These are phyloP conservation scores for Oligia latruncula DNA, from an alignment of 2,888 invertebrate genomes.

Conservation along the genomic window DNA sequence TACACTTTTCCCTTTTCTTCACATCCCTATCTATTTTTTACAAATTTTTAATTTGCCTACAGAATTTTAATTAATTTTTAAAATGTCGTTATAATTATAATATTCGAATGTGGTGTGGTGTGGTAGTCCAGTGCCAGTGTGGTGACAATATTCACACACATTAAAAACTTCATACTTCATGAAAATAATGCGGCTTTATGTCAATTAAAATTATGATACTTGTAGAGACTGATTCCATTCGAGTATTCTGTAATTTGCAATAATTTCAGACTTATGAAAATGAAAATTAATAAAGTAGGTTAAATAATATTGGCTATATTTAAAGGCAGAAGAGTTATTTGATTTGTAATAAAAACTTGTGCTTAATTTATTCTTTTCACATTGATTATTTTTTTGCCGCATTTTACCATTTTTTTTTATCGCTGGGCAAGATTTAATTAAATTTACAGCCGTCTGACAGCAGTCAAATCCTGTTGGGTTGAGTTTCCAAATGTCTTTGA, in stretches of 20 bases:
- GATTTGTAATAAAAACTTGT: background rate
- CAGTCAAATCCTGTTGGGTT: conserved; percentile 11
- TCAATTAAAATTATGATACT: conserved; percentile 1
- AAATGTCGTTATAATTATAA: background rate
- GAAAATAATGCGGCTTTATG: background rate
- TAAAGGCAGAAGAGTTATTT: background rate
- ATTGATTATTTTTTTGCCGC: background rate
- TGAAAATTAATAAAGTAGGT: background rate
- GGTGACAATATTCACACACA: background rate
- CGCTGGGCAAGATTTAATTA: conserved; percentile 14
- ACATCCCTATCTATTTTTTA: background rate
- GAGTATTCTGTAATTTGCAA: background rate
- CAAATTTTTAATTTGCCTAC: background rate
- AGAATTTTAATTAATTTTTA: background rate
- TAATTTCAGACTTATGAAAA: background rate
- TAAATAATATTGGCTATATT: background rate
- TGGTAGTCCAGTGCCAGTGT: background rate
- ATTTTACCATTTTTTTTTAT: conserved; percentile 3
- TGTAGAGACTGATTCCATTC: background rate
- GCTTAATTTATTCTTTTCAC: background rate
- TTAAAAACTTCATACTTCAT: background rate
- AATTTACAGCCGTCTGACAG: conserved; percentile 15
- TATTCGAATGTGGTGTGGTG: background rate
- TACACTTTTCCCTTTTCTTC: background rate
- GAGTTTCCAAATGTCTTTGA: conserved; percentile 34